These are phyloP conservation scores for Dermatophagoides farinae DNA, from an alignment of 1,140 invertebrate genomes.

Conservation along the genomic window DNA sequence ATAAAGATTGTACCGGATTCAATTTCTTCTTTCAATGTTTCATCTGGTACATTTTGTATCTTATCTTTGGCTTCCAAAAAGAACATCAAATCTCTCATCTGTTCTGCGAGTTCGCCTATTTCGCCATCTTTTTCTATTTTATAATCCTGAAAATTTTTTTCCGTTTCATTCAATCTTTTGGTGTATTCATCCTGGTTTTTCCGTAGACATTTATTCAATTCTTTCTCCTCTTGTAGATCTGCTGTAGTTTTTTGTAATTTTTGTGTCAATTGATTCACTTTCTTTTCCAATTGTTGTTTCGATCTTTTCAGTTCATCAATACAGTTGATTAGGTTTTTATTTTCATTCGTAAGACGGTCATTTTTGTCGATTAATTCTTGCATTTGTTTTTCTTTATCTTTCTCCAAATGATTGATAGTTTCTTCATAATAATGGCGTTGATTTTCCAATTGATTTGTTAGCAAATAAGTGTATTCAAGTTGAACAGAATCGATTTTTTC, in stretches of 20 bases:
- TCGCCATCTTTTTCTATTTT: constrained; percentile 41
- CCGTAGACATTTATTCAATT: constrained; percentile 40
- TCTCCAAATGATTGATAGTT: constrained; percentile 40
- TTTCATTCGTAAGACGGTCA: constrained; percentile 17
- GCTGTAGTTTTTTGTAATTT: constrained; percentile 14
- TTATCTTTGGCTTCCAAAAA: constrained; percentile 65
- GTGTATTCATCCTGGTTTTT: constrained; percentile 58
- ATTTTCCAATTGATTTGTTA: constrained; percentile 88
- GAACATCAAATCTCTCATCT: constrained; percentile 87
- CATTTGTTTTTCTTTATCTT: constrained; percentile 21
- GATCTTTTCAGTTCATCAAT: constrained; percentile 17
- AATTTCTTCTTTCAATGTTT: constrained; percentile 37
- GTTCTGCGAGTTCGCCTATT: constrained; percentile 62
- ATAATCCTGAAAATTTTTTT: constrained; percentile 23
- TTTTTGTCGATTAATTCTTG: constrained; percentile 20
- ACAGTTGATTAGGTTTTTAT: constrained; percentile 16
- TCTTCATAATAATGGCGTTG: constrained; percentile 85
- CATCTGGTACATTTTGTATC: constrained; percentile 22
- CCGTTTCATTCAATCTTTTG: constrained; percentile 38
- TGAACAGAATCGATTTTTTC: constrained; percentile 21
- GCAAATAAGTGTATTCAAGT: constrained; percentile 69
- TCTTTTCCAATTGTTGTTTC: constrained; percentile 20
- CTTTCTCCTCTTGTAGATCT: constrained; percentile 20
- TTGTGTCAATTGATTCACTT: constrained; percentile 15
- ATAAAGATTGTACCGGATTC: constrained; percentile 42